These are phyloP conservation scores for Anomalospiza imberbis DNA, from an alignment of 2,797 vertebrate species.

Conservation along the genomic window DNA sequence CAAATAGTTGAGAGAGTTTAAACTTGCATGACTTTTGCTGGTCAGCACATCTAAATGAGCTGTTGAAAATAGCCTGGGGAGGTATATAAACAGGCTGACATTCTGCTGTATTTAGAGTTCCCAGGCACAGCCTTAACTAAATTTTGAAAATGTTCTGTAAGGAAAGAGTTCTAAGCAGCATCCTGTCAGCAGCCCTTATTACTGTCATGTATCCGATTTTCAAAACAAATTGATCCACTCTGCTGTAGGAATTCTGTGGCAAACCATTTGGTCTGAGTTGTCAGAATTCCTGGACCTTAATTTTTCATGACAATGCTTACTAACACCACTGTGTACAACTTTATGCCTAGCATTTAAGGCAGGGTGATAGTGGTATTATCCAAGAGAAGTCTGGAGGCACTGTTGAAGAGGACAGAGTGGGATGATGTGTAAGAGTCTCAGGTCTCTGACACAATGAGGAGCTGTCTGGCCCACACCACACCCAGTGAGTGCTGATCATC, in stretches of 20 bases:
- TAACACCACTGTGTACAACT: background rate
- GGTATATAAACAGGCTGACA: constrained; percentile 7
- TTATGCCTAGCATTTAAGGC: background rate
- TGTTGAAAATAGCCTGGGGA: constrained; percentile 37
- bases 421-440: background rate
- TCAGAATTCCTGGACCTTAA: background rate
- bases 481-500: background rate
- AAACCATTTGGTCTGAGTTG: constrained; percentile 25
- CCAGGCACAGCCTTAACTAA: background rate
- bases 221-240: background rate
- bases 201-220: constrained; percentile 25
- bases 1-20: constrained; percentile 37
- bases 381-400: background rate
- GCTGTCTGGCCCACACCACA: background rate
- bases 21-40: constrained; percentile 12
- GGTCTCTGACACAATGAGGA: background rate
- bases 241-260: constrained; percentile 11
- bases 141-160: constrained; percentile 66
- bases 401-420: background rate
- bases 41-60: background rate
- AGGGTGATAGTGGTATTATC: background rate
- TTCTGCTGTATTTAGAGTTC: constrained; percentile 2
- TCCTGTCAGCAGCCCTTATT: constrained; percentile 53
- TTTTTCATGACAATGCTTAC: background rate
- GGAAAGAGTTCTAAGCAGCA: constrained; percentile 37